Evolutionary conservation across 2,113 vertebrate species (phyloP).

Genomic region (Girardinichthys multiradiatus): DNA sequence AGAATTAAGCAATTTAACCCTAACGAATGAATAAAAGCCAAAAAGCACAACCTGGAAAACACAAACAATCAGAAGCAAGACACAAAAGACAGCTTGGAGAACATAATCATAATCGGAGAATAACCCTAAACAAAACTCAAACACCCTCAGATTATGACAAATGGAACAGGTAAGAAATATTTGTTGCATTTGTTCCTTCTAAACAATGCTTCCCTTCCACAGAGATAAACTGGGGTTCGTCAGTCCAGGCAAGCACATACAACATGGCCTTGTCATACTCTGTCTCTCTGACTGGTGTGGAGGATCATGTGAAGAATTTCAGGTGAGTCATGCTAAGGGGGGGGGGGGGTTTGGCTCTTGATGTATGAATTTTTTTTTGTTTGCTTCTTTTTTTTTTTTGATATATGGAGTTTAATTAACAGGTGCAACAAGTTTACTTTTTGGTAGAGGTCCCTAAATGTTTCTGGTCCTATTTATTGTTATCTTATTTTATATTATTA

Average conservation of each 20-base stretch:
- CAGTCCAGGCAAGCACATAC: conserved; percentile 78
- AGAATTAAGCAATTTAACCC: no score
- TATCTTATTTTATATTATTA: no score
- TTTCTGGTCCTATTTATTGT: no score
- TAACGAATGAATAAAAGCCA: no score
- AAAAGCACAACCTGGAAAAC: no score
- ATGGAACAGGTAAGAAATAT: background rate
- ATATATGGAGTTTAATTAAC: background rate
- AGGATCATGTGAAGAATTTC: conserved; percentile 85
- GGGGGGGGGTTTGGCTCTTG: no score
- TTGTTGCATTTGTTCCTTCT: background rate
- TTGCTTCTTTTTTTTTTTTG: background rate
- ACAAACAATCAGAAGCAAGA: no score
- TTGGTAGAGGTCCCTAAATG: background rate
- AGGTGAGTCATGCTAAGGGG: conserved; percentile 51
- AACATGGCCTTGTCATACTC: conserved; percentile 81
- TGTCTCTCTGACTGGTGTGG: conserved; percentile 69
- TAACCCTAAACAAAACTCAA: no score
- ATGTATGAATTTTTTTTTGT: no score
- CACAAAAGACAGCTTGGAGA: no score
- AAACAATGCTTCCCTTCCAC: background rate
- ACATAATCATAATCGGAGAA: no score
- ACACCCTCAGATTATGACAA: no score
- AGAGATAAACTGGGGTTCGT: conserved; percentile 84
- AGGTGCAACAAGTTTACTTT: background rate